Percentiles rank a stretch among this genome's conserved stretches.
phyloP scores from a whole-genome alignment of 2,888 invertebrate species.

The Agrochola lota region DNA sequence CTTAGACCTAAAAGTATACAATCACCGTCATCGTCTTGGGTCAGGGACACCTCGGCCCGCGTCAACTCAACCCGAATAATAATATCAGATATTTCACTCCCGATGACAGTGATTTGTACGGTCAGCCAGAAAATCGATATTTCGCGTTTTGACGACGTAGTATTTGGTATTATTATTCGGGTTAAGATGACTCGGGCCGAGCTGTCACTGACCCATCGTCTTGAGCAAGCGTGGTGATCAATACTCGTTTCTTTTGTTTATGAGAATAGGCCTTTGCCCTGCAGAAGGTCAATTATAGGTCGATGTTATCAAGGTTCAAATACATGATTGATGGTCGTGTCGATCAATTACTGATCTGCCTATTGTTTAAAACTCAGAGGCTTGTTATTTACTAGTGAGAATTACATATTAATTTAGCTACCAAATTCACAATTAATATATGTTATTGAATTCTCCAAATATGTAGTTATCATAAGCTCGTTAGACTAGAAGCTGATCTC shows the following conservation, averaged over 20 bases:
- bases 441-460: neutral
- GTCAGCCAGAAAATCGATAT: too few relatives aligned
- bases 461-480: neutral
- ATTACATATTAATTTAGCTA: neutral
- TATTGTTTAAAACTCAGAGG: constrained; percentile 27
- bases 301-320: constrained; percentile 3
- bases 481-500: neutral
- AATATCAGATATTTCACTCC: too few relatives aligned
- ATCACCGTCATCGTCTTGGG: too few relatives aligned
- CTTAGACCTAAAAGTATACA: neutral
- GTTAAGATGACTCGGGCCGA: too few relatives aligned
- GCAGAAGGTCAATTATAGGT: neutral
- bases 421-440: neutral
- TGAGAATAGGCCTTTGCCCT: neutral
- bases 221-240: neutral
- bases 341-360: constrained; percentile 8
- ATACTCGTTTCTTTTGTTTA: neutral
- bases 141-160: too few relatives aligned
- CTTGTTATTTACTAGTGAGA: constrained; percentile 1
- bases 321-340: constrained; percentile 11
- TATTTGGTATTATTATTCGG: too few relatives aligned
- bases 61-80: too few relatives aligned
- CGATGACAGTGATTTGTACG: too few relatives aligned
- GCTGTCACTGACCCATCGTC: too few relatives aligned
- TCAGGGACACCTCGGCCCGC: too few relatives aligned